Evolutionary conservation across 2,888 invertebrate genomes (phyloP).

Genomic region (Apeira syringaria): DNA sequence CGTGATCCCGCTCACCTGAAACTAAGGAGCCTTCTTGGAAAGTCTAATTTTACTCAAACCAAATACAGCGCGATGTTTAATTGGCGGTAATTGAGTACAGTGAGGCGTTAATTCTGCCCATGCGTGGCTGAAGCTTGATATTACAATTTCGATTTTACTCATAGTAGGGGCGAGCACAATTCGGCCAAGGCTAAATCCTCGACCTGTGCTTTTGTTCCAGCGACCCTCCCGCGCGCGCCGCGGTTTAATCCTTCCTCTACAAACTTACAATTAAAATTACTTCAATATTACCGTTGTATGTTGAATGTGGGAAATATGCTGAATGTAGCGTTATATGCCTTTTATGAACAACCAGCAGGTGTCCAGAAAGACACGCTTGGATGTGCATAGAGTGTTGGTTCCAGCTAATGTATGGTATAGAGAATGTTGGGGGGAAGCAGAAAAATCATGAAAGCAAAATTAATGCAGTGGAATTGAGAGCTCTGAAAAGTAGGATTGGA

Average conservation of each 20-base stretch:
- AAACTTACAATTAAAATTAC: constrained; percentile 38
- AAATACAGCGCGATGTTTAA: constrained; percentile 27
- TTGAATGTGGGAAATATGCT: constrained; percentile 2
- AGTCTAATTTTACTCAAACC: constrained; percentile 22
- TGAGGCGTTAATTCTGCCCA: constrained; percentile 34
- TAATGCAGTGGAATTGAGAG: too few species aligned
- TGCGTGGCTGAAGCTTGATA: constrained; percentile 45
- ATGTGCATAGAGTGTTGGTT: too few species aligned
- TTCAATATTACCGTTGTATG: too few species aligned
- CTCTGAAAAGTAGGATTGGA: too few species aligned
- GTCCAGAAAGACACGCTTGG: too few species aligned
- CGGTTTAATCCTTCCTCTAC: constrained; percentile 51
- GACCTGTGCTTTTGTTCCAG: constrained; percentile 65
- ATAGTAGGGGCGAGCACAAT: constrained; percentile 40
- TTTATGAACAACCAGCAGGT: too few species aligned
- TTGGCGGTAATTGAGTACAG: constrained; percentile 31
- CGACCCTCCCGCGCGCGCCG: constrained; percentile 52
- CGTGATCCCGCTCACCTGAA: constrained; percentile 16
- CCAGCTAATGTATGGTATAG: too few species aligned
- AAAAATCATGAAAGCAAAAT: too few species aligned
- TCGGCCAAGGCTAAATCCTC: constrained; percentile 74
- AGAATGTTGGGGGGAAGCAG: too few species aligned
- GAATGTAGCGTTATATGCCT: too few species aligned
- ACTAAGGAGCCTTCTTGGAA: constrained; percentile 12
- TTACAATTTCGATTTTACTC: constrained; percentile 50